Evolutionary conservation across 2,888 invertebrate genomes (phyloP), one percentile per base, ranked within the genome.

Genomic region (Apotomis betuletana): DNA sequence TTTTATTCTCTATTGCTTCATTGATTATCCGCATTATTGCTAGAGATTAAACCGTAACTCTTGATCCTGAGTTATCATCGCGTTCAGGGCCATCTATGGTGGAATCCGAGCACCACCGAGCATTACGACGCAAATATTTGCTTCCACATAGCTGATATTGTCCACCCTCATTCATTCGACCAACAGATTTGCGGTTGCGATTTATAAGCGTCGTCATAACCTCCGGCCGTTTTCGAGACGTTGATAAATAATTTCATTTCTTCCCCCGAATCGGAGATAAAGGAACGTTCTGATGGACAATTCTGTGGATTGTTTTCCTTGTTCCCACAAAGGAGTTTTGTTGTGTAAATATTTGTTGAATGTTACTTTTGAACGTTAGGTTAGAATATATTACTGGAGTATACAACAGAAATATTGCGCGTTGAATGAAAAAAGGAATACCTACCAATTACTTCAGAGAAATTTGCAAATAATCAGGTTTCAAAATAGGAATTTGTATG

Each of bases 161-260:
- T 38, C 64, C 55, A 58, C 36, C 57, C 41, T 67, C 46, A 57
- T 65, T 65, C 59, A 52, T 70, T 46, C 41, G 70, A 46, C 52
- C 73, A 77, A 76, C 78, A 81, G 85, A 85, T 86, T 84, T 79
- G 80, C 77, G 77, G 77, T 78, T 80, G 80, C 79, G 80, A 85
- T 86, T 71, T 67, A 62, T 71, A 67, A 71, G 71, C 82, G 83
- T 82, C 85, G 80, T 85, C 85, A 85, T 83, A 84, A 77, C 81
- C 79, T 65, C 82, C 81, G 74, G 84, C 84, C 85, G 87, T 87
- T 86, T 78, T 77, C 80, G 71, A 75, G 88, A 88, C 89, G 82
- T 89, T 89, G 89, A 89, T 85, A 88, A 87, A 89, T 87, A 88
- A 88, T 88, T 88, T 88, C 88, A 87, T 88, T 88, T 87, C 85